A percentile compares a stretch with the other conserved stretches of the same genome.
Conservation (phyloP, 2,888 invertebrate species). For the Sycophila texana region DNA sequence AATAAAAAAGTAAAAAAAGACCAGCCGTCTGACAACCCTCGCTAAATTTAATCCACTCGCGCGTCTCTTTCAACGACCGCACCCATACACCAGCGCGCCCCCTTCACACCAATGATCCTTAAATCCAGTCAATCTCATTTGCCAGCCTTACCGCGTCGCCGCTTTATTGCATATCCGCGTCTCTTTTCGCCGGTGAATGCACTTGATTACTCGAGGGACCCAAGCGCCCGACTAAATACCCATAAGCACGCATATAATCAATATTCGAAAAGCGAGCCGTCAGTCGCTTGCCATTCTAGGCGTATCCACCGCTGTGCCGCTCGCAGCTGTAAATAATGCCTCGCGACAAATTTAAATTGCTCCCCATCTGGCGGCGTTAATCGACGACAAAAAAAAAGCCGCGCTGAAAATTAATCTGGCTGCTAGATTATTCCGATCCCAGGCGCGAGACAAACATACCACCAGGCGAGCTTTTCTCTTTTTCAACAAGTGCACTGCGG, state of each 20-base stretch:
- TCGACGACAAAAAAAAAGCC: neutral
- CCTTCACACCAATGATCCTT: slow-evolving; percentile 63
- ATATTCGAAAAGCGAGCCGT: slow-evolving; percentile 14
- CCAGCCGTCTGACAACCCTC: slow-evolving; percentile 62
- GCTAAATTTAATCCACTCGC: slow-evolving; percentile 72
- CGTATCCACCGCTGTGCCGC: neutral
- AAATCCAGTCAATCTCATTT: slow-evolving; percentile 65
- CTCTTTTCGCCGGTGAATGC: slow-evolving; percentile 1
- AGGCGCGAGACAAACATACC: neutral
- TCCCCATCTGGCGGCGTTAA: neutral
- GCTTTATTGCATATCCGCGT: neutral
- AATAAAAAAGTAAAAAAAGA: slow-evolving; percentile 32
- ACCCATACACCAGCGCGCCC: neutral
- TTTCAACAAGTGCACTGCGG: too few relatives aligned
- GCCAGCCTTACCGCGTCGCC: slow-evolving; percentile 24
- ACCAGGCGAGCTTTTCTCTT: neutral
- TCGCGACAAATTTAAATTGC: slow-evolving; percentile 14
- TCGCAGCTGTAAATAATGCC: neutral
- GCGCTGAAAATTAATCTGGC: slow-evolving; percentile 23
- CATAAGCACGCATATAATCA: slow-evolving; percentile 27
- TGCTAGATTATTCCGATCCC: slow-evolving; percentile 25
- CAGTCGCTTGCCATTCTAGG: slow-evolving; percentile 16
- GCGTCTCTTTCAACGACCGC: slow-evolving; percentile 62
- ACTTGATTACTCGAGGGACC: neutral
- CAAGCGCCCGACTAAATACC: slow-evolving; percentile 6